Evolutionary conservation across 2,797 vertebrate species (phyloP).

Genomic region (Neostethus bicornis): DNA sequence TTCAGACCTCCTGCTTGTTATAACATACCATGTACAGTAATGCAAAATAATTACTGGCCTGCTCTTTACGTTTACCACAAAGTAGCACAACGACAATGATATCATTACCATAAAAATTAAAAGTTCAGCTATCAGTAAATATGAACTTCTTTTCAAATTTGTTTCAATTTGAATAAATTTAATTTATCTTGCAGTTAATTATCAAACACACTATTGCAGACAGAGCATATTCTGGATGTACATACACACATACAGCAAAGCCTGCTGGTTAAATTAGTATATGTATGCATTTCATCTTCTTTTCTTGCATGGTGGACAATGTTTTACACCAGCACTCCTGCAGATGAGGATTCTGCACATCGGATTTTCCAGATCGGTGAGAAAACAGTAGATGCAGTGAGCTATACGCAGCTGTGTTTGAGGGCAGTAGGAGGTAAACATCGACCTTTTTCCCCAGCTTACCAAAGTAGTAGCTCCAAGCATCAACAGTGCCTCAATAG

Average conservation of each 20-base stretch:
- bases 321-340: conserved; percentile 25
- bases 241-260: conserved; percentile 10
- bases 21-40: conserved; percentile 46
- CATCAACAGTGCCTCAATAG: conserved; percentile 58
- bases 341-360: conserved; percentile 41
- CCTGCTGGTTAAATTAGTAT: conserved; percentile 14
- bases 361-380: conserved; percentile 33
- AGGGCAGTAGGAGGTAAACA: conserved; percentile 56
- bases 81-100: conserved; percentile 29
- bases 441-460: conserved; percentile 49
- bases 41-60: conserved; percentile 49
- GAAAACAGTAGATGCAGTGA: conserved; percentile 56
- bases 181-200: conserved; percentile 16
- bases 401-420: conserved; percentile 50
- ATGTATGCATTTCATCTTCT: conserved; percentile 41
- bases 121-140: conserved; percentile 17
- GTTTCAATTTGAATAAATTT: neutral
- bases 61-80: conserved; percentile 50
- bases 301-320: conserved; percentile 40
- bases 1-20: conserved; percentile 26
- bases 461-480: conserved; percentile 66
- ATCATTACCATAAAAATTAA: conserved; percentile 33
- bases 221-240: conserved; percentile 5
- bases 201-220: conserved; percentile 25
- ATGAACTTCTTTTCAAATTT: conserved; percentile 3